These are phyloP conservation scores for Venusia cambrica DNA, from an alignment of 2,888 invertebrate genomes.

Conservation along the genomic window DNA sequence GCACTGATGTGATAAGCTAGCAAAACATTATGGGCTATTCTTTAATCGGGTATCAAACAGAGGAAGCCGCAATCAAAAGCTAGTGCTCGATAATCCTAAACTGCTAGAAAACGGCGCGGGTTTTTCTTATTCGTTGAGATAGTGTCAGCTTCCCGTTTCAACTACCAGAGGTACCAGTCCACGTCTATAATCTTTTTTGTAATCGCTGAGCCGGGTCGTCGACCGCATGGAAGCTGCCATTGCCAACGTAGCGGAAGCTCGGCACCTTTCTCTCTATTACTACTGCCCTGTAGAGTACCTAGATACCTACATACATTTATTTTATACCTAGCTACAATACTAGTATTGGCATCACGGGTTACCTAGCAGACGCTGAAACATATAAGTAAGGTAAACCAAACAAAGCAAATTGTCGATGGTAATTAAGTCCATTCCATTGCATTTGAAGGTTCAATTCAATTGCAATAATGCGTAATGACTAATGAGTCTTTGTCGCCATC, in stretches of 20 bases:
- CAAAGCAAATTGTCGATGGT: constrained; percentile 24
- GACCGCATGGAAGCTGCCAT: constrained; percentile 70
- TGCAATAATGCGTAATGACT: constrained; percentile 29
- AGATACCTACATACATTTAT: constrained; percentile 32
- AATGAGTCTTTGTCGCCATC: constrained; percentile 27
- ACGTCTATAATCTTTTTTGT: constrained; percentile 70
- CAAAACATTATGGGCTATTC: too few relatives aligned
- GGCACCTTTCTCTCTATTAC: constrained; percentile 68
- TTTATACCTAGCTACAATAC: constrained; percentile 40
- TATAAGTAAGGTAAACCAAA: too few relatives aligned
- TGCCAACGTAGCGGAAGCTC: constrained; percentile 67
- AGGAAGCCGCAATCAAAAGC: too few relatives aligned
- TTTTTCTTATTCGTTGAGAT: constrained; percentile 22
- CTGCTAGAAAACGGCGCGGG: constrained; percentile 15
- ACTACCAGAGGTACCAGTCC: constrained; percentile 42
- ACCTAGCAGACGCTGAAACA: background rate
- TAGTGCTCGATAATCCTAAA: constrained; percentile 15
- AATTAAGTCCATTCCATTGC: constrained; percentile 23
- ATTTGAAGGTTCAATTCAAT: constrained; percentile 26
- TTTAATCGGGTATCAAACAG: too few relatives aligned
- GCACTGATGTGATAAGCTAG: too few relatives aligned
- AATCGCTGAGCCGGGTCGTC: constrained; percentile 69
- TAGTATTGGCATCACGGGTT: constrained; percentile 25
- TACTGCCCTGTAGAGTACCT: constrained; percentile 42
- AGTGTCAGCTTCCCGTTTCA: constrained; percentile 25